Percentiles rank a stretch among this genome's conserved stretches.
These are phyloP conservation scores for Holacanthus passer DNA, from an alignment of 2,113 vertebrate genomes.

Conservation along the genomic window DNA sequence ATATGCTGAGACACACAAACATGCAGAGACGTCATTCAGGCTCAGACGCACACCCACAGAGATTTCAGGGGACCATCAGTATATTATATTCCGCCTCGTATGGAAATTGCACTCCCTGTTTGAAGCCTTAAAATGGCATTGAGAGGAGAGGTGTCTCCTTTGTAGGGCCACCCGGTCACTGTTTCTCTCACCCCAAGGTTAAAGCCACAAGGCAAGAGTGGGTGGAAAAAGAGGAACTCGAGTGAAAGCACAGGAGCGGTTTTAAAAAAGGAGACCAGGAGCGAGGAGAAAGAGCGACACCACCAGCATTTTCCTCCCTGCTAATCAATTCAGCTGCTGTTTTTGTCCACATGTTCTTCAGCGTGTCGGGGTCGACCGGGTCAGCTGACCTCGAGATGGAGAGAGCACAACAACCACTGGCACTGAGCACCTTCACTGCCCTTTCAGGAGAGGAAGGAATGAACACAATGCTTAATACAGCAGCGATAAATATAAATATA, in stretches of 20 bases:
- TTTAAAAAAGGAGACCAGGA: neutral
- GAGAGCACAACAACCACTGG: neutral
- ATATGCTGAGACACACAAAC: constrained; percentile 70
- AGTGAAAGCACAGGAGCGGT: constrained; percentile 5
- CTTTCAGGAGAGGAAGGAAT: constrained; percentile 18
- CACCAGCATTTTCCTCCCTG: neutral
- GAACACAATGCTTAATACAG: constrained; percentile 24
- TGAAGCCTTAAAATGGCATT: constrained; percentile 13
- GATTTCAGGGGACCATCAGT: constrained; percentile 10
- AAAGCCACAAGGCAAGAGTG: constrained; percentile 38
- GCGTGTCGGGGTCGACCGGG: constrained; percentile 19
- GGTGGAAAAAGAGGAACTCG: constrained; percentile 35
- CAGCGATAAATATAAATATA: neutral
- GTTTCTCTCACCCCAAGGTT: constrained; percentile 32
- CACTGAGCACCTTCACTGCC: constrained; percentile 12
- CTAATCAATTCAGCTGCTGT: constrained; percentile 12
- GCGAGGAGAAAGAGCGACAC: constrained; percentile 25
- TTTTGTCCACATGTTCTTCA: constrained; percentile 19
- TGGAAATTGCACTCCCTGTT: constrained; percentile 18
- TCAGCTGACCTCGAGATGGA: constrained; percentile 46
- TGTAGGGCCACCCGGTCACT: neutral
- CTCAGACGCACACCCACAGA: constrained; percentile 17
- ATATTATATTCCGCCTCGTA: constrained; percentile 30
- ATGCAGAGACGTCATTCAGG: neutral
- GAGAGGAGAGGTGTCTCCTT: neutral